Evolutionary conservation across 2,797 vertebrate species (phyloP), one percentile per base, ranked within the genome.

Genomic region (Crocodylus rhombifer): DNA sequence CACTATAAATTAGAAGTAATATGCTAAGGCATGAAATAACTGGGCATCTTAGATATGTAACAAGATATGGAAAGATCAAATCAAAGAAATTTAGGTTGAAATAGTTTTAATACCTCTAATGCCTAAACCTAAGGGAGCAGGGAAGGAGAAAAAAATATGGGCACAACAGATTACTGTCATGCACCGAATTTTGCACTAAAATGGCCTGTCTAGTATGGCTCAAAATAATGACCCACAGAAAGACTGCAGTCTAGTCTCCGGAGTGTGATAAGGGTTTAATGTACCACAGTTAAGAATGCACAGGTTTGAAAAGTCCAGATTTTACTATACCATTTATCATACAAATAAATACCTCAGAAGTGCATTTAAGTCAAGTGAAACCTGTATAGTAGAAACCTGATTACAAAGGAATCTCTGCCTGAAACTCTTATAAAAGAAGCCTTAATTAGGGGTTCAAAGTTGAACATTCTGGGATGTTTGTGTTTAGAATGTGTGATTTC

Each of bases 251-350:
- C 0, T 77, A 56, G 73, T 82, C 58, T 55, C 33, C 14, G 67
- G 60, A 14, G n/a, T 14, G 36, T 69, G n/a, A 61, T 84, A 82
- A 77, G 36, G 86, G 5, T 58, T 63, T 76, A 78, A 14, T 33
- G 5, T 28, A 73, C 4, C 55, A 71, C 62, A 86, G 79, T 62
- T 82, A 82, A 91, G 74, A 28, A 63, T 82, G 74, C 77, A 67
- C 80, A 79, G 23, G 89, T 88, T 75, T 75, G 2, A 88, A 94
- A 89, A 92, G 63, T 2, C 3, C 58, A 85, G 55, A 71, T 91
- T 87, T 94, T 83, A 76, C 1, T 60, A 76, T 56, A 76, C 51
- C 5, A 88, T 93, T 82, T 16, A 4, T 61, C 26, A 94, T 3
- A 90, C 76, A 84, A 90, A 90, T 75, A 55, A 69, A 75, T 62